A percentile compares a stretch with the other conserved stretches of the same genome.
Conservation (phyloP, 2,888 invertebrate genomes). For the Sarcophaga carnaria region DNA sequence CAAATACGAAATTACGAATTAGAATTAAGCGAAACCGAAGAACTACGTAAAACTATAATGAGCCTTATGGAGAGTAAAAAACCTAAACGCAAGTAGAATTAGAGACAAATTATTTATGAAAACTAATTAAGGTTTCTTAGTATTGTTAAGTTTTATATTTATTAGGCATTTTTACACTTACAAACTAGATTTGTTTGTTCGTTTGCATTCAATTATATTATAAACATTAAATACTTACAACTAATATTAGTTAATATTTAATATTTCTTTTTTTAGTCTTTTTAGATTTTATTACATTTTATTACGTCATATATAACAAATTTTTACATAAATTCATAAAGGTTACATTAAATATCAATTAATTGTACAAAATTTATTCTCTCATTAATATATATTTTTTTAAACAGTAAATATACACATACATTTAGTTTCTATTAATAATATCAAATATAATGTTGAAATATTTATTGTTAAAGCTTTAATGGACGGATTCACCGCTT, state of each 20-base stretch:
- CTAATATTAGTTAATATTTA: slow-evolving; percentile 69
- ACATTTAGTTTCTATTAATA: slow-evolving; percentile 23
- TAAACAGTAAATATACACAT: slow-evolving; percentile 24
- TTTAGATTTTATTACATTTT: slow-evolving; percentile 44
- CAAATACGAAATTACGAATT: slow-evolving; percentile 78
- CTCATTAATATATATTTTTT: slow-evolving; percentile 23
- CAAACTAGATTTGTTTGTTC: slow-evolving; percentile 19
- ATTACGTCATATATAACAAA: background rate
- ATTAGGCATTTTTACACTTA: slow-evolving; percentile 53
- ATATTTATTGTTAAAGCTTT: slow-evolving; percentile 54
- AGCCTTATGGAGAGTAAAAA: slow-evolving; percentile 81
- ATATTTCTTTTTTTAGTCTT: slow-evolving; percentile 35
- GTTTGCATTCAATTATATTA: slow-evolving; percentile 13
- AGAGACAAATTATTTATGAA: background rate
- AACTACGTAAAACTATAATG: slow-evolving; percentile 80
- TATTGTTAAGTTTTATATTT: slow-evolving; percentile 49
- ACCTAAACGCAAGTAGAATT: slow-evolving; percentile 77
- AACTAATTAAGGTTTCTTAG: slow-evolving; percentile 31
- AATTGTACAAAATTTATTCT: slow-evolving; percentile 47
- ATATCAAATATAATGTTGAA: slow-evolving; percentile 37
- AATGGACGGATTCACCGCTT: background rate
- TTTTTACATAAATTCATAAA: slow-evolving; percentile 44
- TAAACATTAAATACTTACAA: slow-evolving; percentile 52
- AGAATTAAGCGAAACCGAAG: slow-evolving; percentile 80
- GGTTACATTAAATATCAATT: slow-evolving; percentile 45